Evolutionary conservation across 1,140 invertebrate species (phyloP).

Genomic region (Anagrus nilaparvatae): DNA sequence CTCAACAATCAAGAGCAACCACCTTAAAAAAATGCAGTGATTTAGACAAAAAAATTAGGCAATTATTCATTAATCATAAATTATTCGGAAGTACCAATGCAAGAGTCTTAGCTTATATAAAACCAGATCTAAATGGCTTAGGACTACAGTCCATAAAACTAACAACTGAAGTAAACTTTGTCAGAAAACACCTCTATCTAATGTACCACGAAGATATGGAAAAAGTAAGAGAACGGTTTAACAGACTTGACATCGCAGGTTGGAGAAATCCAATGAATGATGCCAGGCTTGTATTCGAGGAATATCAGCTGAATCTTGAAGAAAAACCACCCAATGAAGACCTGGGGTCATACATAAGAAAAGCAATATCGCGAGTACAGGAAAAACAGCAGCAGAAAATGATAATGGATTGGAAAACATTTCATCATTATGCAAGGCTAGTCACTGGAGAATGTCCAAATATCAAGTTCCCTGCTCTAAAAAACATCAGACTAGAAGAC

Average conservation of each 20-base stretch:
- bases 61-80: background rate
- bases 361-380: background rate
- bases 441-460: background rate
- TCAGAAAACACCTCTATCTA: slow-evolving; percentile 5
- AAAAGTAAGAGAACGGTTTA: background rate
- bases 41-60: slow-evolving; percentile 4
- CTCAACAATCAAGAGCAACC: background rate
- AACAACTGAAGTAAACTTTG: slow-evolving; percentile 9
- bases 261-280: background rate
- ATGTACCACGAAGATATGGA: background rate
- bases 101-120: slow-evolving; percentile 1
- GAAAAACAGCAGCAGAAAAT: background rate
- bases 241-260: background rate
- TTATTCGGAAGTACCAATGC: background rate
- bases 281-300: background rate
- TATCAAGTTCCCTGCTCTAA: slow-evolving; percentile 6
- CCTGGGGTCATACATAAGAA: background rate
- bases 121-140: slow-evolving; percentile 3
- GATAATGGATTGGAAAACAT: background rate
- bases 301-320: background rate
- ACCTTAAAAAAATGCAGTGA: slow-evolving; percentile 7
- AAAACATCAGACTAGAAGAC: background rate
- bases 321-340: background rate
- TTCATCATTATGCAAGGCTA: slow-evolving; percentile 5
- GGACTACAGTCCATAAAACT: slow-evolving; percentile 4